Conservation (phyloP, 1,140 invertebrate genomes). For the Nephotettix cincticeps region DNA sequence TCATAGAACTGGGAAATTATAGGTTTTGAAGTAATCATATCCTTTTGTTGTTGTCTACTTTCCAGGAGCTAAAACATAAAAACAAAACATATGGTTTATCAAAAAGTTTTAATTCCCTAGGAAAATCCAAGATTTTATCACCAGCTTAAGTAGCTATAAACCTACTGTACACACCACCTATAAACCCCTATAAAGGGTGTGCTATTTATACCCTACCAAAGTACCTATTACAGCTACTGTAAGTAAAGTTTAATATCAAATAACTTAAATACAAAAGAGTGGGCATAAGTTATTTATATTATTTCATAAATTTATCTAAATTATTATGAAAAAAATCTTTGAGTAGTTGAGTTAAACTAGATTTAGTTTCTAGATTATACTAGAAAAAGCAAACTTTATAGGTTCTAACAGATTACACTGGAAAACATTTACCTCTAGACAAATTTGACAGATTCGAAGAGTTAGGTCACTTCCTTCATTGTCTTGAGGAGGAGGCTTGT, state of each 20-base stretch:
- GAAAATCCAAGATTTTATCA: too few relatives aligned
- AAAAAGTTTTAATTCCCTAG: too few relatives aligned
- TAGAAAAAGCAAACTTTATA: background rate
- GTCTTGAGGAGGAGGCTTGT: slow-evolving; percentile 7
- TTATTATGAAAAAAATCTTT: too few relatives aligned
- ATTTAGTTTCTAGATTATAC: background rate
- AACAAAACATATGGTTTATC: too few relatives aligned
- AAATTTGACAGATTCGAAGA: slow-evolving; percentile 28
- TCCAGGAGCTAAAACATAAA: slow-evolving; percentile 28
- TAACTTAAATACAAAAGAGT: background rate
- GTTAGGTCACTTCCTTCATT: background rate
- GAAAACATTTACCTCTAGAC: slow-evolving; percentile 21
- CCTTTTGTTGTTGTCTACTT: slow-evolving; percentile 60
- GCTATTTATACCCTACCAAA: background rate
- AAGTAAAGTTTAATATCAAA: background rate
- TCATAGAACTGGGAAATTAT: slow-evolving; percentile 81
- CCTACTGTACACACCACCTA: too few relatives aligned
- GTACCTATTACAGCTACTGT: background rate
- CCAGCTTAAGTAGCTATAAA: too few relatives aligned
- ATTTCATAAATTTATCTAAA: too few relatives aligned
- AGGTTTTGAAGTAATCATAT: slow-evolving; percentile 75
- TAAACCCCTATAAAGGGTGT: too few relatives aligned
- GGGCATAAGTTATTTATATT: too few relatives aligned
- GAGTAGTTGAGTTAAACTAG: background rate
- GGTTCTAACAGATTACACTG: too few relatives aligned